phyloP scores from a whole-genome alignment of 2,797 vertebrate genomes.

The Lerista edwardsae region DNA sequence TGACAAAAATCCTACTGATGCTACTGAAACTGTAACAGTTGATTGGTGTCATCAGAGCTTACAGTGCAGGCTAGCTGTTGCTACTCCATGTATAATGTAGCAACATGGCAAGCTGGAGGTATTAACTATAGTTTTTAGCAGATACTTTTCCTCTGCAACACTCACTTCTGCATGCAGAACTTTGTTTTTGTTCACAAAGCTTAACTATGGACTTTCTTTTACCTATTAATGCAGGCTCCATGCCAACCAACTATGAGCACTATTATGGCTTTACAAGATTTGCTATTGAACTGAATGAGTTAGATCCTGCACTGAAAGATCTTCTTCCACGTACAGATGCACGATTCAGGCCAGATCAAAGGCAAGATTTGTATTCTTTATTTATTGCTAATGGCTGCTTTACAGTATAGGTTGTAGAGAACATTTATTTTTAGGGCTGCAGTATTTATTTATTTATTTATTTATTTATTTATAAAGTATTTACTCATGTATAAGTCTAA shows the following conservation, averaged over 20 bases:
- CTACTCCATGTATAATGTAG: too few relatives aligned
- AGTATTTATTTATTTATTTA: too few relatives aligned
- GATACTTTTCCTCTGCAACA: too few relatives aligned
- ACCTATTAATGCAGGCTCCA: slow-evolving; percentile 83
- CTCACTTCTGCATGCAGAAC: not conserved
- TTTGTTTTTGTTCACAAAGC: not conserved
- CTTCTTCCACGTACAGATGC: slow-evolving; percentile 92
- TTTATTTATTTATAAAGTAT: not conserved
- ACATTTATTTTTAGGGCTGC: not conserved
- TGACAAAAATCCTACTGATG: too few relatives aligned
- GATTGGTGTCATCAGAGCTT: too few relatives aligned
- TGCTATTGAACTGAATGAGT: slow-evolving; percentile 96
- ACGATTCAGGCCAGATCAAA: slow-evolving; percentile 96
- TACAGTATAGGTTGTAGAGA: not conserved
- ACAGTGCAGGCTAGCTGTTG: too few relatives aligned
- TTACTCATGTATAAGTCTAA: too few relatives aligned
- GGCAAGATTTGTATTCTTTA: slow-evolving; percentile 74
- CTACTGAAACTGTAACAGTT: too few relatives aligned
- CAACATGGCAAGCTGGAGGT: too few relatives aligned
- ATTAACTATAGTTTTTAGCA: too few relatives aligned
- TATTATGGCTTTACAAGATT: slow-evolving; percentile 99
- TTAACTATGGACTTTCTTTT: slow-evolving; percentile 35
- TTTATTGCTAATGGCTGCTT: not conserved
- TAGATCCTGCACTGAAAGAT: slow-evolving; percentile 94
- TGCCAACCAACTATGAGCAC: slow-evolving; percentile 96